phyloP scores from a whole-genome alignment of 2,113 vertebrate species.

The Pelodiscus sinensis region DNA sequence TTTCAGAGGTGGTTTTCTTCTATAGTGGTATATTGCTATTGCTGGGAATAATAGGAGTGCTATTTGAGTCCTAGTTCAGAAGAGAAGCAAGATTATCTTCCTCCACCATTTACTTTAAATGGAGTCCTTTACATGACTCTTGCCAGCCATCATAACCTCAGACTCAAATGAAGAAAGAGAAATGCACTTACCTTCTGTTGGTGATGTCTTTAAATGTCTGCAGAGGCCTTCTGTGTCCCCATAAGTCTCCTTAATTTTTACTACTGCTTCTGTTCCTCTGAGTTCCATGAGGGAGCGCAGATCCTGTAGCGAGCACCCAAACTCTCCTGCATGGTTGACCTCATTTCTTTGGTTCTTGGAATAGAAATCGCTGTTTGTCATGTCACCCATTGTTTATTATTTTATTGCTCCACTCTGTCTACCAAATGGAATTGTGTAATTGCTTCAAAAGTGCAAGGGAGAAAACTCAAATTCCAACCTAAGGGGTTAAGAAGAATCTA shows the following conservation, averaged over 20 bases:
- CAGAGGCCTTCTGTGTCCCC: slow-evolving; percentile 94
- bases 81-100: neutral
- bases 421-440: slow-evolving; percentile 59
- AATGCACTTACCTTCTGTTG: slow-evolving; percentile 88
- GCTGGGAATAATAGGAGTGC: neutral
- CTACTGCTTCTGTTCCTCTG: slow-evolving; percentile 93
- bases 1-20: neutral
- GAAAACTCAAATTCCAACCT: slow-evolving; percentile 43
- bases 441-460: slow-evolving; percentile 62
- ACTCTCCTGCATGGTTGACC: slow-evolving; percentile 89
- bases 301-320: slow-evolving; percentile 93
- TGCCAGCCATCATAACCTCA: too few species aligned
- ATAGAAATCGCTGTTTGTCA: slow-evolving; percentile 99
- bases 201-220: slow-evolving; percentile 93
- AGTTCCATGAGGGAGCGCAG: slow-evolving; percentile 98
- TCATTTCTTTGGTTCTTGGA: slow-evolving; percentile 99
- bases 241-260: slow-evolving; percentile 97
- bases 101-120: neutral
- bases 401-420: slow-evolving; percentile 61
- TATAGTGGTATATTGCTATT: neutral
- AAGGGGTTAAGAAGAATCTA: slow-evolving; percentile 55
- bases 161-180: neutral
- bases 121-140: neutral
- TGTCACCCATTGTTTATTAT: slow-evolving; percentile 92
- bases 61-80: neutral